Percentiles rank a stretch among this genome's conserved stretches.
These are phyloP conservation scores for Leucophenga montana DNA, from an alignment of 2,888 invertebrate species.

Conservation along the genomic window DNA sequence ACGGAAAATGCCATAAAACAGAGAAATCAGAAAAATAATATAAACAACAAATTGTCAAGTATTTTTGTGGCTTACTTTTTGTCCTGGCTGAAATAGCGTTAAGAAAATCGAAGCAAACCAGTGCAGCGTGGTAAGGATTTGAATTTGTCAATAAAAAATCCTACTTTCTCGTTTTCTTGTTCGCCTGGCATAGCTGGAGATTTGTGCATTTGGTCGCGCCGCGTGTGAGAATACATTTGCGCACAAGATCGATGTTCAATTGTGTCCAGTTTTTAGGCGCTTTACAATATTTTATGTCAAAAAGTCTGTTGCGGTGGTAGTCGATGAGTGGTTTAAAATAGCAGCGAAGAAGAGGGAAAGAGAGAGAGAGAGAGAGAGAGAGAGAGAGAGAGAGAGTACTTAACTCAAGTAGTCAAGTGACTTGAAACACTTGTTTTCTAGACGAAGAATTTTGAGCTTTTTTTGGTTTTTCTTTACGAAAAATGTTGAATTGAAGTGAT, in stretches of 20 bases:
- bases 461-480: too few relatives aligned
- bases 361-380: too few relatives aligned
- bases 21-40: background rate
- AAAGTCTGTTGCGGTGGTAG: too few relatives aligned
- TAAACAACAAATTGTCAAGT: constrained; percentile 61
- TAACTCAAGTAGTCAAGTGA: too few relatives aligned
- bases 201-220: background rate
- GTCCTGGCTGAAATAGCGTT: constrained; percentile 30
- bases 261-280: background rate
- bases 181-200: background rate
- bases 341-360: too few relatives aligned
- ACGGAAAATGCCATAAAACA: background rate
- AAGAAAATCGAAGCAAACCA: background rate
- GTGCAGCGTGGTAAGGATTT: background rate
- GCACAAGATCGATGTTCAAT: constrained; percentile 2
- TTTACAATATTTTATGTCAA: too few relatives aligned
- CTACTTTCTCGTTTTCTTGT: too few relatives aligned
- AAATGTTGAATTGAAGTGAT: too few relatives aligned
- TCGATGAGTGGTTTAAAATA: too few relatives aligned
- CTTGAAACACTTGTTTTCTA: too few relatives aligned
- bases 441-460: too few relatives aligned
- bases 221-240: background rate
- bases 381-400: too few relatives aligned
- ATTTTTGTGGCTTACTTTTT: constrained; percentile 64
- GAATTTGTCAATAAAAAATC: background rate